Evolutionary conservation across 1,140 invertebrate species (phyloP).

Genomic region (Ceratosolen solmsi): DNA sequence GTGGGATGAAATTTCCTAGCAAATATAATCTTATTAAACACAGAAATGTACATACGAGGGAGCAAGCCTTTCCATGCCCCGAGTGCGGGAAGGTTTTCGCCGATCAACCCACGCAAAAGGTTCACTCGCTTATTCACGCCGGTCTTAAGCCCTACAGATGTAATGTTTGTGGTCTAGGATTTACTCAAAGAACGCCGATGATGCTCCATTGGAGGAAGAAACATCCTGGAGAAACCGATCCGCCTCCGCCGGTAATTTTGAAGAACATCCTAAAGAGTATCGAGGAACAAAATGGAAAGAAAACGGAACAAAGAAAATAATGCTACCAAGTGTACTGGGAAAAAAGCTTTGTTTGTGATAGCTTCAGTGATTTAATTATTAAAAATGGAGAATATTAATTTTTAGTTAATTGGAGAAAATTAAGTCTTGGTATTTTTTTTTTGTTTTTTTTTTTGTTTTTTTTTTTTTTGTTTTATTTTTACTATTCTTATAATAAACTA

Average conservation of each 20-base stretch:
- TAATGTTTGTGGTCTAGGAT: conserved; percentile 66
- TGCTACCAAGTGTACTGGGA: not conserved
- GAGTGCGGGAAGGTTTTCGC: conserved; percentile 70
- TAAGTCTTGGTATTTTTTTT: no score
- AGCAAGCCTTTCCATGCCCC: conserved; percentile 69
- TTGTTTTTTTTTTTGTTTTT: no score
- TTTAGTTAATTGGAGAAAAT: no score
- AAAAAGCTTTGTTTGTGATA: not conserved
- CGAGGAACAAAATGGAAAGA: conserved; percentile 7
- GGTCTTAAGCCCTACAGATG: conserved; percentile 71
- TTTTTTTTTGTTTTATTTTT: no score
- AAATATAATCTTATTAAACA: conserved; percentile 61
- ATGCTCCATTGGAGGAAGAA: conserved; percentile 62
- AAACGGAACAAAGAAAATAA: not conserved
- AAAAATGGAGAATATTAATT: no score
- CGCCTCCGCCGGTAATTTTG: conserved; percentile 52
- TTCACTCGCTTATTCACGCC: conserved; percentile 60
- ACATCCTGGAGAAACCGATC: conserved; percentile 61
- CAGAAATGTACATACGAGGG: conserved; percentile 65
- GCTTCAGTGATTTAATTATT: not conserved
- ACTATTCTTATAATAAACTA: no score
- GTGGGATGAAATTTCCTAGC: conserved; percentile 78
- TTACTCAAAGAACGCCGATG: conserved; percentile 62
- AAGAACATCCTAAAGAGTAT: conserved; percentile 42
- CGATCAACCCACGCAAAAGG: conserved; percentile 50